Evolutionary conservation across 1,140 invertebrate species (phyloP).

Genomic region (Agrypnia vestita): DNA sequence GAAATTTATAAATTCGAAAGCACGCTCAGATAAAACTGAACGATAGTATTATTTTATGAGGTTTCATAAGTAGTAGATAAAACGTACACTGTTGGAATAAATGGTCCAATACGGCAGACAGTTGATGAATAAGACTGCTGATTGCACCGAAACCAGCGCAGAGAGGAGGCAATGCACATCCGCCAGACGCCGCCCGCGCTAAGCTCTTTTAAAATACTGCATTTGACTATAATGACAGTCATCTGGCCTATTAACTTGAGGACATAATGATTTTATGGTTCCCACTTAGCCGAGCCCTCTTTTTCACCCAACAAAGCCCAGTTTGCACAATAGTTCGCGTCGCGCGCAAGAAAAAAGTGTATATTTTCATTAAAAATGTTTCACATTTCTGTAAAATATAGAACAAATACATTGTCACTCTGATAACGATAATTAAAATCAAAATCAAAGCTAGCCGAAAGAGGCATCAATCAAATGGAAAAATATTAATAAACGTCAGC

Average conservation of each 20-base stretch:
- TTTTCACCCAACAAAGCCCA: neutral
- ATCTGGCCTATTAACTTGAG: slow-evolving; percentile 51
- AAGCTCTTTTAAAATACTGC: slow-evolving; percentile 40
- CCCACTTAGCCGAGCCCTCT: neutral
- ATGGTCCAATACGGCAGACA: neutral
- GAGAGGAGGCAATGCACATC: slow-evolving; percentile 22
- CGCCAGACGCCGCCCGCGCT: neutral
- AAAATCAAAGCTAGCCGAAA: neutral
- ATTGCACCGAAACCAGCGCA: slow-evolving; percentile 25
- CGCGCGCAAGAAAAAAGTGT: neutral
- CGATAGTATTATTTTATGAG: no score
- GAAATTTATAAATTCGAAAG: no score
- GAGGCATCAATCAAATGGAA: slow-evolving; percentile 26
- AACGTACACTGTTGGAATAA: neutral
- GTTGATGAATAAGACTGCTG: slow-evolving; percentile 46
- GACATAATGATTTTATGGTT: slow-evolving; percentile 18
- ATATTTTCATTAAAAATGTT: no score
- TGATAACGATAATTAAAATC: slow-evolving; percentile 1
- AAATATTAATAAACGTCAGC: slow-evolving; percentile 31
- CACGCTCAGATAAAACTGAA: no score
- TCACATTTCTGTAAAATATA: neutral
- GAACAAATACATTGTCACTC: neutral
- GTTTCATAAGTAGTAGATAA: neutral
- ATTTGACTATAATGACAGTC: slow-evolving; percentile 55
- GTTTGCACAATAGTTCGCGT: neutral